Conservation (phyloP, 2,888 invertebrate genomes). For the Tachina grossa region DNA sequence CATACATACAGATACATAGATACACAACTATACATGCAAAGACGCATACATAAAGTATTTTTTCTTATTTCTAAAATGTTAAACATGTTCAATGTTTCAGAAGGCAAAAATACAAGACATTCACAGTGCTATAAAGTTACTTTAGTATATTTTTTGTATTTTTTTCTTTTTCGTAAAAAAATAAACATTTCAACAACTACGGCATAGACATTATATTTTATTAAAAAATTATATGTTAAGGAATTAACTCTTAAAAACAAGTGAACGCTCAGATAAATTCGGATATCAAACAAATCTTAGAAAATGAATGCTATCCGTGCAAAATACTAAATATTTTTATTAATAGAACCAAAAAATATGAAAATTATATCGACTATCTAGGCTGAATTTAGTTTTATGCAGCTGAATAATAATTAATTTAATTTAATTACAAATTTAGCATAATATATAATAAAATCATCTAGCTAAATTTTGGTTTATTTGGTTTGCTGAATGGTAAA, state of each 20-base stretch:
- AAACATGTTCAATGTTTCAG: conserved; percentile 57
- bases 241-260: conserved; percentile 2
- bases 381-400: too few species aligned
- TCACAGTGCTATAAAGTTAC: conserved; percentile 36
- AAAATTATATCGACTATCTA: too few species aligned
- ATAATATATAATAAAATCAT: too few species aligned
- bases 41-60: background rate
- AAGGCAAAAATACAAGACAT: conserved; percentile 52
- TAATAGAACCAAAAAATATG: too few species aligned
- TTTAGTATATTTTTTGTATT: conserved; percentile 22
- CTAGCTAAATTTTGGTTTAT: too few species aligned
- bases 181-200: conserved; percentile 22
- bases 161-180: conserved; percentile 1
- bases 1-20: background rate
- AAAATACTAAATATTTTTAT: too few species aligned
- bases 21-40: background rate
- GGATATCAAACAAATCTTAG: background rate
- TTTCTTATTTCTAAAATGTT: conserved; percentile 44
- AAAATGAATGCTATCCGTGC: too few species aligned
- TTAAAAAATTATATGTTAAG: background rate
- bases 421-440: too few species aligned
- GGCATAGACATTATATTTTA: conserved; percentile 26
- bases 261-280: too few species aligned
- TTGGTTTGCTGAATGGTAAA: too few species aligned
- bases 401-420: too few species aligned